These are phyloP conservation scores for Antigone vipio DNA, from an alignment of 2,113 vertebrate species.

Conservation along the genomic window DNA sequence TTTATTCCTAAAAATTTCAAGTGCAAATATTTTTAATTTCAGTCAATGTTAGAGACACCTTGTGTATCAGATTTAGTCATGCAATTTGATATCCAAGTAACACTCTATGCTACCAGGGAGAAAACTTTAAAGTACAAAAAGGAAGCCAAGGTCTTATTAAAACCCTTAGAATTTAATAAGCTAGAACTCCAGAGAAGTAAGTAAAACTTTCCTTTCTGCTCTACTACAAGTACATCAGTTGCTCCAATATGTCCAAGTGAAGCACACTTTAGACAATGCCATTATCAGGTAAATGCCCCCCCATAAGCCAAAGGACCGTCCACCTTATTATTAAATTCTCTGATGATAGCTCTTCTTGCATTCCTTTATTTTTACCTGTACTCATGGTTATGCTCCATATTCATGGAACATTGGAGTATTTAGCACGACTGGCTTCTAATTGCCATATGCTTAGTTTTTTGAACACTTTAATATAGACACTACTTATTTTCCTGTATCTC, in stretches of 20 bases:
- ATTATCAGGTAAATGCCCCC: neutral
- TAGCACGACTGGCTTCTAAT: neutral
- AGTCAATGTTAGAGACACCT: neutral
- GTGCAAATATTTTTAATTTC: neutral
- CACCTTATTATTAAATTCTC: neutral
- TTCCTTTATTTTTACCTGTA: neutral
- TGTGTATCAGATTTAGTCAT: neutral
- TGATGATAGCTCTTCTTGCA: rapidly evolving
- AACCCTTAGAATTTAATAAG: neutral
- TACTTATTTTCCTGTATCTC: neutral
- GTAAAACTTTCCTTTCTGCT: neutral
- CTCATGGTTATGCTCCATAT: neutral
- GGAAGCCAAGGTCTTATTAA: neutral
- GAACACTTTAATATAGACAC: neutral
- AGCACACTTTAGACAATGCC: neutral
- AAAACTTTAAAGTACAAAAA: neutral
- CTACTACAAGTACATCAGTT: neutral
- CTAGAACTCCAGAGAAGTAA: neutral
- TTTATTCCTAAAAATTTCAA: neutral
- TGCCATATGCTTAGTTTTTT: neutral
- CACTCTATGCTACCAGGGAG: neutral
- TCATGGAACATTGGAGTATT: neutral
- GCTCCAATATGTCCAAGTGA: neutral
- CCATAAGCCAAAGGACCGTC: neutral
- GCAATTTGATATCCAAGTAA: neutral